Conservation (phyloP, 2,888 invertebrate species). For the Biston betularia region DNA sequence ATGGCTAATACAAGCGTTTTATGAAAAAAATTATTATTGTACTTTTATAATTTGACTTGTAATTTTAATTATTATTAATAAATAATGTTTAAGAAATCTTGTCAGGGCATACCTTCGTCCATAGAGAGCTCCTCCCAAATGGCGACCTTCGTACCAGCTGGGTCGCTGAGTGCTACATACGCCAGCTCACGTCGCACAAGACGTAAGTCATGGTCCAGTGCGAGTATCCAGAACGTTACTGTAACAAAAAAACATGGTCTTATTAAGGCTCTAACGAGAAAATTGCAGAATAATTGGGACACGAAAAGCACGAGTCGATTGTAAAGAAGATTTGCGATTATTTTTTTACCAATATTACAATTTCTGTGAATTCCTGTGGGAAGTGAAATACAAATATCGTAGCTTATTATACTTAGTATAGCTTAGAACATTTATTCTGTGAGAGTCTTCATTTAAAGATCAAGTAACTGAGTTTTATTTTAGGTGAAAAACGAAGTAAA, state of each 20-base stretch:
- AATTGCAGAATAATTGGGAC: too few species aligned
- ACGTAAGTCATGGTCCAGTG: constrained; percentile 87
- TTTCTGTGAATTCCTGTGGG: too few species aligned
- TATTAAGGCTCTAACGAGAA: not conserved
- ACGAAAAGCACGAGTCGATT: too few species aligned
- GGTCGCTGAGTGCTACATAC: constrained; percentile 87
- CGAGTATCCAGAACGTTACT: constrained; percentile 89
- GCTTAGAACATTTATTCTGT: not conserved
- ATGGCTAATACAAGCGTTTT: too few species aligned
- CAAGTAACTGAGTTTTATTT: constrained; percentile 29
- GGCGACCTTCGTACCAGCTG: constrained; percentile 88
- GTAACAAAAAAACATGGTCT: constrained; percentile 61
- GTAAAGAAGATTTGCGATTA: too few species aligned
- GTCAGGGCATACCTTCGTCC: constrained; percentile 84
- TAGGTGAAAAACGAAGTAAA: constrained; percentile 35
- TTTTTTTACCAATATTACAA: too few species aligned
- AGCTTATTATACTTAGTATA: too few species aligned
- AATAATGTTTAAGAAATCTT: too few species aligned
- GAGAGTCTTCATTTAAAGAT: constrained; percentile 3
- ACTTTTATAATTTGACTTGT: too few species aligned
- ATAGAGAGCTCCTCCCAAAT: constrained; percentile 88
- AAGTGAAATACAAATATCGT: too few species aligned
- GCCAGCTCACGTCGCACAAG: constrained; percentile 86
- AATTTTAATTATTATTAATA: too few species aligned
- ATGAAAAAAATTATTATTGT: too few species aligned